Evolutionary conservation across 2,797 vertebrate genomes (phyloP), one percentile per base, ranked within the genome.

Genomic region (Pampus argenteus): DNA sequence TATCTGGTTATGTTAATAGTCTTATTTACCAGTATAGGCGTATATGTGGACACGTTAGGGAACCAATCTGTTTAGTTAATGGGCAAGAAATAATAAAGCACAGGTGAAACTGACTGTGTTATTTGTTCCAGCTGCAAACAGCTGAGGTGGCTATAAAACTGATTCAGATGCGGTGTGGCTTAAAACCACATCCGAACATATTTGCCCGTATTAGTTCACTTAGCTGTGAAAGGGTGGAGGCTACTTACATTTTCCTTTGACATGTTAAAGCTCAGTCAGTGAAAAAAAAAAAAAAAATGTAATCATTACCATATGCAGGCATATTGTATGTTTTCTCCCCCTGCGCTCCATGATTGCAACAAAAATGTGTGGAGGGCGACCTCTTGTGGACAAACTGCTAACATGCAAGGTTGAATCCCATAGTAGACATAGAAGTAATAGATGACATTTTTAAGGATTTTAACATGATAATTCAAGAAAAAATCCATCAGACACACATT

Each of bases 371-470:
- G 44, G 50, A 83, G 63, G 5, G 5, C 25, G 86, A 61, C 82
- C 54, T 73, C 86, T 89, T 42, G 34, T 88, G 86, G 78, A 71
- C 20, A 63, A 58, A 81, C 9, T 4, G 2, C 25, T 13, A 2
- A 52, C 0, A 9, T 48, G 36, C 52, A 70, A 8, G 20, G 3
- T 3, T 29, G 10, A 17, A 17, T n/a, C n/a, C n/a, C n/a, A n/a
- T n/a, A n/a, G n/a, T n/a, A n/a, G n/a, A n/a, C n/a, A n/a, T n/a
- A n/a, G n/a, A n/a, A n/a, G n/a, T n/a, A n/a, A n/a, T n/a, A n/a
- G n/a, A n/a, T n/a, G n/a, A n/a, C n/a, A n/a, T n/a, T n/a, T n/a
- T n/a, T n/a, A n/a, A n/a, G n/a, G n/a, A n/a, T n/a, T n/a, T n/a
- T n/a, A n/a, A n/a, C n/a, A n/a, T n/a, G n/a, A n/a, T 31, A 31